A percentile compares a stretch with the other conserved stretches of the same genome.
Evolutionary conservation across 2,888 invertebrate species (phyloP).

Genomic region (Ochropleura plecta): DNA sequence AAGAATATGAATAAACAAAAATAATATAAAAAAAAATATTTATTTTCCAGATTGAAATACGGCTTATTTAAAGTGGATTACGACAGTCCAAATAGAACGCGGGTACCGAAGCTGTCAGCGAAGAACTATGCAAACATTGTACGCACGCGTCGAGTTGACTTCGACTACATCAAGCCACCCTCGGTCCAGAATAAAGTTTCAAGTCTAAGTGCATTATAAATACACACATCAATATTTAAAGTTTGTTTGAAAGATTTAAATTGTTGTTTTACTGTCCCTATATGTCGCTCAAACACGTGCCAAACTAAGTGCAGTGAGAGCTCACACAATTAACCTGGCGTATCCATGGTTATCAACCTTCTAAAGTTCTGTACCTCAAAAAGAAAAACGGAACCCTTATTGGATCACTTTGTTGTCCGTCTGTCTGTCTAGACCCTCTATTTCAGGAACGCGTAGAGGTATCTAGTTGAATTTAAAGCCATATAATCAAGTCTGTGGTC

Average conservation of each 20-base stretch:
- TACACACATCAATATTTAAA: not conserved
- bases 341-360: too few relatives aligned
- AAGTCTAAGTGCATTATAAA: not conserved
- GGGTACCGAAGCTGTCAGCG: slow-evolving; percentile 86
- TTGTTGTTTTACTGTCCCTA: not conserved
- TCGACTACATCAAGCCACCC: slow-evolving; percentile 76
- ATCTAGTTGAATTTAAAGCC: too few relatives aligned
- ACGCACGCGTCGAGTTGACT: slow-evolving; percentile 79
- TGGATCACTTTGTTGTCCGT: too few relatives aligned
- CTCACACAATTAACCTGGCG: not conserved
- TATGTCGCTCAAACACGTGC: not conserved
- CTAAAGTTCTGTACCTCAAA: too few relatives aligned
- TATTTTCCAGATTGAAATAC: slow-evolving; percentile 84
- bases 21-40: too few relatives aligned
- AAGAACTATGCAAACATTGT: slow-evolving; percentile 83
- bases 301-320: not conserved
- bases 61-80: slow-evolving; percentile 88
- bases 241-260: not conserved
- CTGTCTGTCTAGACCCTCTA: too few relatives aligned
- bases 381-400: too few relatives aligned
- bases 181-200: not conserved
- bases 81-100: slow-evolving; percentile 79
- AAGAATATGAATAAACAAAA: too few relatives aligned
- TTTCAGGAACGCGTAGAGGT: too few relatives aligned
- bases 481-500: too few relatives aligned